phyloP scores from a whole-genome alignment of 1,140 invertebrate genomes.

The Catajapyx aquilonaris region DNA sequence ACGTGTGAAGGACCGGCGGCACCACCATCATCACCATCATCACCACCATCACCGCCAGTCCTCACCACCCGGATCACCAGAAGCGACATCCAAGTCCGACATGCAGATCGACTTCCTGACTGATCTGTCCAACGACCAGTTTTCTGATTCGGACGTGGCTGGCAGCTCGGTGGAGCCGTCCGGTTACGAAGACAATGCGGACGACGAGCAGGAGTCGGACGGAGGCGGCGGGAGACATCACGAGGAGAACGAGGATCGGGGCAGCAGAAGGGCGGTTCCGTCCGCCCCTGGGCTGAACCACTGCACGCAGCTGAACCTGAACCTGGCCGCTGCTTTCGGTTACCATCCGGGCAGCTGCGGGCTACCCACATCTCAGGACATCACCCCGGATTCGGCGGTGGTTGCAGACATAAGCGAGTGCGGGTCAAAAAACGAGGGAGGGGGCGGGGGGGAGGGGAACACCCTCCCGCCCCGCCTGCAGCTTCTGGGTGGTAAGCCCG shows the following conservation, averaged over 20 bases:
- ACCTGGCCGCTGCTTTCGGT: too few species aligned
- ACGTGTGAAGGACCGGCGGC: not conserved
- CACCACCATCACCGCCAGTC: not conserved
- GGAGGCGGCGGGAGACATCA: constrained; percentile 1
- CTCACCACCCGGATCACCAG: not conserved
- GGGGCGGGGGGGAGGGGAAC: not conserved
- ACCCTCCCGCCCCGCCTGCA: not conserved
- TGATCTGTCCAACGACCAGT: constrained; percentile 1
- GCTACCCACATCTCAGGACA: constrained; percentile 4
- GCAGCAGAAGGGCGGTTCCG: not conserved
- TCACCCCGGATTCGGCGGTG: constrained; percentile 11
- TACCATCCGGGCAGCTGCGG: not conserved
- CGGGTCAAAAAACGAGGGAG: constrained; percentile 4
- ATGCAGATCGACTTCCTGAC: constrained; percentile 6
- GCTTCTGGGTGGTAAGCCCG: constrained; percentile 1
- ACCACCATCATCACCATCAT: not conserved
- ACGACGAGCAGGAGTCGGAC: constrained; percentile 3
- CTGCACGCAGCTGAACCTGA: not conserved
- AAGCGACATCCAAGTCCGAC: constrained; percentile 2
- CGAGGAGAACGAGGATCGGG: constrained; percentile 2
- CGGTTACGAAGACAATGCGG: constrained; percentile 3
- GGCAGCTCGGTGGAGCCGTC: constrained; percentile 1
- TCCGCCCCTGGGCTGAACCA: not conserved
- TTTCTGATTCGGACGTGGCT: not conserved
- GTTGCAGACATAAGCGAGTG: constrained; percentile 7